Evolutionary conservation across 1,140 invertebrate species (phyloP).

Genomic region (Holotrichia oblita): DNA sequence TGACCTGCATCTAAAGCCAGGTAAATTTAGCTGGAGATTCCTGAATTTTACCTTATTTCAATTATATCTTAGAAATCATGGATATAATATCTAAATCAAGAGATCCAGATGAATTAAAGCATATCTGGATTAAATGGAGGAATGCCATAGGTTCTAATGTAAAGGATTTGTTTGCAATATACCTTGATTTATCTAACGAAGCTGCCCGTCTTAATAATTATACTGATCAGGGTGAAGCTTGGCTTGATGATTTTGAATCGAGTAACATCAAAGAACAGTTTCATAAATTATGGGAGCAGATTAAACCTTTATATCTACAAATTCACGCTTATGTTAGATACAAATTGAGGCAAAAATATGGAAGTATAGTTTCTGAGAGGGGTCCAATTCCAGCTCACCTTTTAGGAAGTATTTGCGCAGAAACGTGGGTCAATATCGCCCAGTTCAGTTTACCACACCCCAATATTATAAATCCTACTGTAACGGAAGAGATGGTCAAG

Average conservation of each 20-base stretch:
- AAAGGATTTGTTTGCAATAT: slow-evolving; percentile 67
- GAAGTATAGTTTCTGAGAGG: too few relatives aligned
- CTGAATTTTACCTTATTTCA: neutral
- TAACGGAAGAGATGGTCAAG: slow-evolving; percentile 74
- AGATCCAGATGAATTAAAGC: slow-evolving; percentile 61
- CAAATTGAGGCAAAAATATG: too few relatives aligned
- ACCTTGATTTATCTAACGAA: slow-evolving; percentile 73
- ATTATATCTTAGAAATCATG: slow-evolving; percentile 69
- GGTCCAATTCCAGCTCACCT: too few relatives aligned
- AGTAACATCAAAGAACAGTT: slow-evolving; percentile 71
- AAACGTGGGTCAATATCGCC: slow-evolving; percentile 85
- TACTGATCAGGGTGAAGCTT: too few relatives aligned
- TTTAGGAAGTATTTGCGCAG: slow-evolving; percentile 95
- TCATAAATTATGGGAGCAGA: slow-evolving; percentile 71
- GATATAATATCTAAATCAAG: slow-evolving; percentile 66
- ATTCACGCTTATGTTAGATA: slow-evolving; percentile 90
- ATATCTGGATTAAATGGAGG: slow-evolving; percentile 75
- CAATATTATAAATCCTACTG: slow-evolving; percentile 75
- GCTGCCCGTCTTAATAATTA: slow-evolving; percentile 71
- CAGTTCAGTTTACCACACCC: slow-evolving; percentile 81
- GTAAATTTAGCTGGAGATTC: slow-evolving; percentile 11
- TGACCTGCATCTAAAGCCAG: slow-evolving; percentile 78
- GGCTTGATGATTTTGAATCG: too few relatives aligned
- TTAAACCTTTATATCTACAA: slow-evolving; percentile 83
- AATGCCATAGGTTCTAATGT: slow-evolving; percentile 69